A percentile compares a stretch with the other conserved stretches of the same genome.
phyloP scores from a whole-genome alignment of 2,797 vertebrate species.

The Danio choprae region DNA sequence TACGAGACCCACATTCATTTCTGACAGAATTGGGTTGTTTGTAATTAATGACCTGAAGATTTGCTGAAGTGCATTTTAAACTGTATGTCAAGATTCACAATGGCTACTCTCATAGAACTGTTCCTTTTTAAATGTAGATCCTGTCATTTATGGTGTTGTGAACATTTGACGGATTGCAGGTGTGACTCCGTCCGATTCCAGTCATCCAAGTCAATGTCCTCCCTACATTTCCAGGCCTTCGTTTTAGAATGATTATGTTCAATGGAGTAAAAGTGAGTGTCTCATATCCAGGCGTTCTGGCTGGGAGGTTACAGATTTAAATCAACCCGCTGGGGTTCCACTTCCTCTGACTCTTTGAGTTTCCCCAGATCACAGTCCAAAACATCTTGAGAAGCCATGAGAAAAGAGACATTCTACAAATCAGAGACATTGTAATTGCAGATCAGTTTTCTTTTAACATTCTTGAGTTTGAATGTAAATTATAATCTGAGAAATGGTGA shows the following conservation, averaged over 20 bases:
- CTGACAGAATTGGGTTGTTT: slow-evolving; percentile 2
- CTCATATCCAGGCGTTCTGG: slow-evolving; percentile 38
- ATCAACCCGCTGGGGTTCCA: neutral
- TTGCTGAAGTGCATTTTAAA: neutral
- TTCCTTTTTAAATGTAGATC: neutral
- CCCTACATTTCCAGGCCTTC: slow-evolving; percentile 20
- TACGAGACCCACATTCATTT: neutral
- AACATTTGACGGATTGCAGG: slow-evolving; percentile 23
- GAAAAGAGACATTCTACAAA: neutral
- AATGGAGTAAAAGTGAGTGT: neutral
- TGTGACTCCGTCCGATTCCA: slow-evolving; percentile 35
- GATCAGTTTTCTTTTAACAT: neutral
- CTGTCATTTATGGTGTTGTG: neutral
- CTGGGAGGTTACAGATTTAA: slow-evolving; percentile 15
- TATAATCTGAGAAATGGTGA: neutral
- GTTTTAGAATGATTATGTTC: slow-evolving; percentile 21
- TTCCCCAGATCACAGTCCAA: slow-evolving; percentile 5
- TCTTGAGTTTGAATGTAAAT: neutral
- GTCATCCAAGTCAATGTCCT: slow-evolving; percentile 44
- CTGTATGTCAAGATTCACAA: neutral
- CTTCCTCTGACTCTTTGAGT: slow-evolving; percentile 26
- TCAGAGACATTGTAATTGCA: neutral
- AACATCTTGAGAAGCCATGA: neutral
- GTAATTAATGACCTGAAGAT: neutral
- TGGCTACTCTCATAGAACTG: neutral